These are phyloP conservation scores for Pteronotus mesoamericanus DNA, from an alignment of 2,797 vertebrate genomes.

Conservation along the genomic window DNA sequence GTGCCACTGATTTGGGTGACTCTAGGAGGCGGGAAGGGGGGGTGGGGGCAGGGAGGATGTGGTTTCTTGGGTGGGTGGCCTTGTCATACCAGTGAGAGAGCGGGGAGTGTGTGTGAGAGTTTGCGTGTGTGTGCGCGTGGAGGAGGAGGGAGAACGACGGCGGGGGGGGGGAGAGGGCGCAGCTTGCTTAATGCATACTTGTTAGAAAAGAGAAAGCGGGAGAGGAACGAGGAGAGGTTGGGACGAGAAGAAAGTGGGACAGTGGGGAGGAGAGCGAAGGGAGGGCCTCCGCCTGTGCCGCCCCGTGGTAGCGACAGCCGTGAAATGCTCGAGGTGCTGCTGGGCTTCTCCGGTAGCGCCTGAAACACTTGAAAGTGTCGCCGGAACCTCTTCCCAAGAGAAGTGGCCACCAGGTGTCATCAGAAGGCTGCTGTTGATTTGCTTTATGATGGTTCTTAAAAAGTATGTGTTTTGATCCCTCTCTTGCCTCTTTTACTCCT, in stretches of 20 bases:
- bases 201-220: background rate
- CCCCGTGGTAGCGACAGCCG: background rate
- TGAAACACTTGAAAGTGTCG: background rate
- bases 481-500: background rate
- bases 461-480: background rate
- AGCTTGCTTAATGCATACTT: rapidly evolving
- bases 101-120: background rate
- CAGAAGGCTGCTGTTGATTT: slow-evolving; percentile 80
- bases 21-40: background rate
- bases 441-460: slow-evolving; percentile 56
- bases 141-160: rapidly evolving
- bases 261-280: background rate
- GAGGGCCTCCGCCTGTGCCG: rapidly evolving
- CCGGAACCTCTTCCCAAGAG: slow-evolving; percentile 36
- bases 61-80: background rate
- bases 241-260: background rate
- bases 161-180: too few species aligned
- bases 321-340: background rate
- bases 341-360: background rate
- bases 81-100: background rate
- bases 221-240: background rate
- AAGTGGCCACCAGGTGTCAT: slow-evolving; percentile 87
- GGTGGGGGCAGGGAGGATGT: background rate
- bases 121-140: background rate
- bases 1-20: background rate